phyloP scores from a whole-genome alignment of 2,113 vertebrate genomes.

The Thomomys bottae region DNA sequence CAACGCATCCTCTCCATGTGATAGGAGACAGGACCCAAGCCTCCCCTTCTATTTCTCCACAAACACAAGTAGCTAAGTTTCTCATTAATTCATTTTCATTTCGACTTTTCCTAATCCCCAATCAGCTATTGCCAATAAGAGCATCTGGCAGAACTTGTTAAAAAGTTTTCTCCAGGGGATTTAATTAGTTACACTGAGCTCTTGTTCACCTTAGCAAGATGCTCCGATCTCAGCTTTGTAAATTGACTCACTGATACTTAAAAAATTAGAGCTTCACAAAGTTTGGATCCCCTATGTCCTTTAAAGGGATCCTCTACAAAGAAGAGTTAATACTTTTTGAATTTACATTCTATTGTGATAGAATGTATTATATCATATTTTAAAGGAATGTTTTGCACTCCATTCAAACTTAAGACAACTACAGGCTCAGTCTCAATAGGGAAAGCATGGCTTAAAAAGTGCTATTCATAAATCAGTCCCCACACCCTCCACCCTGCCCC shows the following conservation, averaged over 20 bases:
- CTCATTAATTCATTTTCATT: conserved; percentile 31
- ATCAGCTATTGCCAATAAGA: conserved; percentile 40
- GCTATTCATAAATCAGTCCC: conserved; percentile 51
- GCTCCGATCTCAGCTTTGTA: conserved; percentile 7
- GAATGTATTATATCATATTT: conserved; percentile 35
- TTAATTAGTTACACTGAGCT: conserved; percentile 57
- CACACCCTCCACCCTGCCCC: too few relatives aligned
- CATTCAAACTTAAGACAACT: conserved; percentile 58
- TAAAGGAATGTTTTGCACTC: conserved; percentile 47
- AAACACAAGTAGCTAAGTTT: conserved; percentile 14
- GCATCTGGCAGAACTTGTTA: conserved; percentile 49
- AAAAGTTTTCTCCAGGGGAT: conserved; percentile 36
- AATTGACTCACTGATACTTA: conserved; percentile 9
- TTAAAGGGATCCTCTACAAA: conserved; percentile 30
- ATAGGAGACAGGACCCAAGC: conserved; percentile 1
- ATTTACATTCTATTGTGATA: conserved; percentile 44
- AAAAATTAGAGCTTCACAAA: neutral
- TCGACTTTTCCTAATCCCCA: conserved; percentile 33
- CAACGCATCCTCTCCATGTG: neutral
- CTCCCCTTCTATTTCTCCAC: conserved; percentile 38
- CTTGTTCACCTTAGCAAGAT: conserved; percentile 21
- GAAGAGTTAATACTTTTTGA: neutral
- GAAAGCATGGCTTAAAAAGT: neutral
- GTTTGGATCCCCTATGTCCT: neutral
- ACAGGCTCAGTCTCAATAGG: neutral